Percentiles rank a stretch among this genome's conserved stretches.
Evolutionary conservation across 2,888 invertebrate genomes (phyloP).

Genomic region (Leptothorax acervorum): DNA sequence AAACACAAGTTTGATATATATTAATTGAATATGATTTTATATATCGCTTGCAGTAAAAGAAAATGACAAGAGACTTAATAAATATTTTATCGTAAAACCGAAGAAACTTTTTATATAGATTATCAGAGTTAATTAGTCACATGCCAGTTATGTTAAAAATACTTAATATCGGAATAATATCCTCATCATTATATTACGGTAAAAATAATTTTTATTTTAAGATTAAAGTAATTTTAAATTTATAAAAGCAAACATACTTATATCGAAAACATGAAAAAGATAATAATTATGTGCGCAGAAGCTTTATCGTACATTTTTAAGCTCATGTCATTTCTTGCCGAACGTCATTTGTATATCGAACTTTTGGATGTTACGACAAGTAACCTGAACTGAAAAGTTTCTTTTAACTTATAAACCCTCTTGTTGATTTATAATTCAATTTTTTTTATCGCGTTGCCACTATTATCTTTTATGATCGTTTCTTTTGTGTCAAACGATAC

Average conservation of each 20-base stretch:
- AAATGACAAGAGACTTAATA: not conserved
- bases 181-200: not conserved
- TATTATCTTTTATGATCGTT: not conserved
- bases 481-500: not conserved
- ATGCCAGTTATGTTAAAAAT: slow-evolving; percentile 3
- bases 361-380: not conserved
- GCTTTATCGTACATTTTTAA: not conserved
- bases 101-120: slow-evolving; percentile 4
- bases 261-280: not conserved
- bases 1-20: no score
- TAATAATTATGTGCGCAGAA: not conserved
- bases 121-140: slow-evolving; percentile 3
- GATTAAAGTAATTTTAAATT: not conserved
- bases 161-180: slow-evolving; percentile 3
- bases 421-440: not conserved
- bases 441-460: not conserved
- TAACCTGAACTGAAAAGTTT: not conserved
- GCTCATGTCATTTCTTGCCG: not conserved
- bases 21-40: no score
- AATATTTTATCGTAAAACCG: not conserved
- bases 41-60: not conserved
- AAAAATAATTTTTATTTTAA: not conserved
- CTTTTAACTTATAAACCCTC: not conserved
- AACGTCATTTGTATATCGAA: not conserved
- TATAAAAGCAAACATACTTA: not conserved